A percentile compares a stretch with the other conserved stretches of the same genome.
Evolutionary conservation across 2,113 vertebrate species (phyloP).

Genomic region (Cariama cristata): DNA sequence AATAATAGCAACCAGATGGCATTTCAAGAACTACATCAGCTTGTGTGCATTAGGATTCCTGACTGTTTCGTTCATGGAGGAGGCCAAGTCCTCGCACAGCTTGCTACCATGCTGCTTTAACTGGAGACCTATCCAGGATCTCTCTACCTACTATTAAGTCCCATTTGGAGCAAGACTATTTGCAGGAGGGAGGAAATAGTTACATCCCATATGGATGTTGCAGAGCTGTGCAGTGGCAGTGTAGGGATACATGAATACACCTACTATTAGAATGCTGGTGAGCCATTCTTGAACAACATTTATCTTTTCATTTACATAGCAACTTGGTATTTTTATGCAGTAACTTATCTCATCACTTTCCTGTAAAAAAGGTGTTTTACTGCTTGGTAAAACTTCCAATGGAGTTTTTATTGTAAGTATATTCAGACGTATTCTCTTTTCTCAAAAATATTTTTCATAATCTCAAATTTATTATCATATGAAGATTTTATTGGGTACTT

Average conservation of each 20-base stretch:
- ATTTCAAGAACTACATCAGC: not conserved
- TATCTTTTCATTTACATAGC: not conserved
- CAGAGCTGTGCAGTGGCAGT: not conserved
- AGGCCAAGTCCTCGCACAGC: not conserved
- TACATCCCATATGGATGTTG: accelerated
- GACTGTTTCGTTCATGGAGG: not conserved
- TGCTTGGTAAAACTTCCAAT: not conserved
- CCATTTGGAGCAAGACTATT: not conserved
- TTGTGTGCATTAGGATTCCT: not conserved
- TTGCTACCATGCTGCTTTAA: not conserved
- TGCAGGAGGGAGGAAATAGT: not conserved
- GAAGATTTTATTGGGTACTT: not conserved
- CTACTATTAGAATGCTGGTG: not conserved
- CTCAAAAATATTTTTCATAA: not conserved
- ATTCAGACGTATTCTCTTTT: not conserved
- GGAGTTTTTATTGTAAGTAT: not conserved
- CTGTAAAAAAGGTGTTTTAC: not conserved
- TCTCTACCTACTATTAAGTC: not conserved
- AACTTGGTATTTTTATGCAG: not conserved
- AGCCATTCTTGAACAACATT: not conserved
- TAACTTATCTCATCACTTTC: not conserved
- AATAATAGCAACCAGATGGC: not conserved
- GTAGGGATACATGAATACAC: no score
- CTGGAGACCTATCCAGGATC: not conserved
- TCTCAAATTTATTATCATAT: not conserved